phyloP scores from a whole-genome alignment of 2,888 invertebrate genomes.

The Dorcus hopei region DNA sequence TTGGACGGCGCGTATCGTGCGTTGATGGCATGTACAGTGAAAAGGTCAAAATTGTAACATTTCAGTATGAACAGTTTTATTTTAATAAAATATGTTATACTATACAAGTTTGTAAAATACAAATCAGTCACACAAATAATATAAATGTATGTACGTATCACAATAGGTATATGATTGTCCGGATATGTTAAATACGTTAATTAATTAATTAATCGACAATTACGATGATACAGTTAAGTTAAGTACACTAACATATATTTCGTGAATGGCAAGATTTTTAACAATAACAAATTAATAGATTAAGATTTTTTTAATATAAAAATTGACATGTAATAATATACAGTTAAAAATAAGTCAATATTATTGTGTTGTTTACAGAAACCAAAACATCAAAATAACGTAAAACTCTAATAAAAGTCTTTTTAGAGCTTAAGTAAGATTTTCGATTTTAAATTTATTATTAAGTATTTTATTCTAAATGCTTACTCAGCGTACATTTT shows the following conservation, averaged over 20 bases:
- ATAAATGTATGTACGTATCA: constrained; percentile 24
- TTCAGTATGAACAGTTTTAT: constrained; percentile 1
- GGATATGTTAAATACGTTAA: constrained; percentile 3
- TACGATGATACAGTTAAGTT: not conserved
- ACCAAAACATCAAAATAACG: not conserved
- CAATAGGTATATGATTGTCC: constrained; percentile 30
- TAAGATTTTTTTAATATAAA: not conserved
- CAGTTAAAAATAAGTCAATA: not conserved
- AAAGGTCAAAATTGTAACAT: too few species aligned
- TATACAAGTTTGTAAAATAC: constrained; percentile 25
- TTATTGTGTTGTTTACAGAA: not conserved
- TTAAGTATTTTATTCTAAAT: too few species aligned
- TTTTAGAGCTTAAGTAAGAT: not conserved
- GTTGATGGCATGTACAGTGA: too few species aligned
- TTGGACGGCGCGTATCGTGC: too few species aligned
- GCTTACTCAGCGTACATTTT: too few species aligned
- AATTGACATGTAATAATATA: not conserved
- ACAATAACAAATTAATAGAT: not conserved
- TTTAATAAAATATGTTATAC: constrained; percentile 31
- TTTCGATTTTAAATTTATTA: too few species aligned
- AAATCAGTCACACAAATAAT: constrained; percentile 26
- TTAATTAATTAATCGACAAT: not conserved
- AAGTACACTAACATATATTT: not conserved
- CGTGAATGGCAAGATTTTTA: not conserved
- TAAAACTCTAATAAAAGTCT: too few species aligned